phyloP scores from a whole-genome alignment of 2,888 invertebrate genomes.

The Drosophila mimica region DNA sequence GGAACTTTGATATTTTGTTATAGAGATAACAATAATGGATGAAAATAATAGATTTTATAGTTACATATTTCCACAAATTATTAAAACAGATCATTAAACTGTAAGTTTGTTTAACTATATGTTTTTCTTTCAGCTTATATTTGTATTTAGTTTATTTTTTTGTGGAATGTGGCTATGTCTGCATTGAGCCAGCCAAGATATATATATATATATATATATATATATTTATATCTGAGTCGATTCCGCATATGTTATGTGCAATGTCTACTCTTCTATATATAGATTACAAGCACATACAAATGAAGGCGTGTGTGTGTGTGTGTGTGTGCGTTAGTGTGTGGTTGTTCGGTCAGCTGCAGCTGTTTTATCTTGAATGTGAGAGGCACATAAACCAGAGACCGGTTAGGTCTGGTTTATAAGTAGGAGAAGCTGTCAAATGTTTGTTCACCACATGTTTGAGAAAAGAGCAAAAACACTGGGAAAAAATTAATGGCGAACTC shows the following conservation, averaged over 20 bases:
- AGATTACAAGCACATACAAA: constrained; percentile 7
- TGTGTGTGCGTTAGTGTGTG: background rate
- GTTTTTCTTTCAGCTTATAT: constrained; percentile 8
- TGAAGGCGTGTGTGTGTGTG: constrained; percentile 5
- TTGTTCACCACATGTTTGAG: constrained; percentile 66
- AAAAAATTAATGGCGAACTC: constrained; percentile 22
- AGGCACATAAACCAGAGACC: constrained; percentile 34
- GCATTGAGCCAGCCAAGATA: constrained; percentile 40
- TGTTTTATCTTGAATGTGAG: constrained; percentile 25
- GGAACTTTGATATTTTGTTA: background rate
- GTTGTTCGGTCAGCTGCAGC: constrained; percentile 18
- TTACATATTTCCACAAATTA: background rate
- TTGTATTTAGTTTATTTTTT: constrained; percentile 31
- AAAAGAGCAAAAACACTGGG: constrained; percentile 26
- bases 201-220: constrained; percentile 35
- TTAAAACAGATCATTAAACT: constrained; percentile 12
- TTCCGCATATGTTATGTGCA: constrained; percentile 37
- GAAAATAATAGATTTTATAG: background rate
- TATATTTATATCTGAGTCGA: constrained; percentile 13
- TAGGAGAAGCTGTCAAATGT: constrained; percentile 59
- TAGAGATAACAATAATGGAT: background rate
- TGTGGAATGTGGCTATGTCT: constrained; percentile 50
- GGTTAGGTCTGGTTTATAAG: constrained; percentile 47
- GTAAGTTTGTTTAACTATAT: background rate
- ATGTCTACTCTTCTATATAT: constrained; percentile 41